Evolutionary conservation across 1,140 invertebrate species (phyloP), one percentile per base, ranked within the genome.

Genomic region (Pseudomyrmex cubaensis): DNA sequence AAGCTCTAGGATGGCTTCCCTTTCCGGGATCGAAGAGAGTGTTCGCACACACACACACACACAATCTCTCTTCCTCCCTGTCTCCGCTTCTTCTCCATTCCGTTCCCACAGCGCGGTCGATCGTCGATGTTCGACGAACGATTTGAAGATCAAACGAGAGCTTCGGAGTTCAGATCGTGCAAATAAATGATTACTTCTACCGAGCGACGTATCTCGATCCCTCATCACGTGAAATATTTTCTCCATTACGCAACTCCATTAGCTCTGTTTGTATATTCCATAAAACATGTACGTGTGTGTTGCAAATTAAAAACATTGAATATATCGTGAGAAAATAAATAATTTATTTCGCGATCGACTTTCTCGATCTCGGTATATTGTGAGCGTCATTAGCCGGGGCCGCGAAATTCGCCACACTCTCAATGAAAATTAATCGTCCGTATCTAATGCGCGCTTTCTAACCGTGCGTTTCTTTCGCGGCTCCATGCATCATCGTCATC

Each of bases 1-100:
- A 84, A 85, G 86, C 87, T 83, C 56, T 57, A 62, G 52, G 64
- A 88, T 22, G 52, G 86, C 78, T 88, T 86, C 84, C 70, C 67
- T 86, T 89, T 89, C 88, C 85, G 87, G 88, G 85, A 88, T 86
- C 87, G 85, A 80, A 89, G 35, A 35, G 35, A 35, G 66, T 78
- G 84, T 84, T 77, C 56, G 70, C 80, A 57, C 61, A 63, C 57
- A 54, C 46, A 25, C 17, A 20, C 20, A 20, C 20, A 20, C 20
- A 20, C 57, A 25, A 25, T 35, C 35, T 35, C 35, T 35, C 35
- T 1, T 1, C 22, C 35, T 0, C 5, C 35, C 35, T 4, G 35
- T 35, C 35, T 35, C 35, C 35, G 0, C 35, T 35, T 35, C 35
- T 35, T 73, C 52, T 62, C 17, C 82, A 62, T 82, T 87, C 59